These are phyloP conservation scores for Odontocerum albicorne DNA, from an alignment of 2,888 invertebrate species.

Conservation along the genomic window DNA sequence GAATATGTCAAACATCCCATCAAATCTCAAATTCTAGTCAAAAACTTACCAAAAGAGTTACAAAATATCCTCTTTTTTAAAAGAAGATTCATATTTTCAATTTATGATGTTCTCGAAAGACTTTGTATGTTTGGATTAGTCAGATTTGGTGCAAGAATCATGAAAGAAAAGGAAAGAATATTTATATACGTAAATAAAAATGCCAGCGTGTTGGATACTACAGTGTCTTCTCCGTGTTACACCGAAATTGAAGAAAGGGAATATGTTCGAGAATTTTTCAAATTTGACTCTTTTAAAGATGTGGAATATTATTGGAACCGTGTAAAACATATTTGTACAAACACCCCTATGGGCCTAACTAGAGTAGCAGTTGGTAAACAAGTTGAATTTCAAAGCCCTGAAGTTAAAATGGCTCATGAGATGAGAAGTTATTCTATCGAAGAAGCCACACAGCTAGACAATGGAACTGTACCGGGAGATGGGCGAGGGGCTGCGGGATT, in stretches of 20 bases:
- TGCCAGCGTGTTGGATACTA: slow-evolving; percentile 66
- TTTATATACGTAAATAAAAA: slow-evolving; percentile 68
- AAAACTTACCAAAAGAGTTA: slow-evolving; percentile 58
- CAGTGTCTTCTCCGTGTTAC: slow-evolving; percentile 62
- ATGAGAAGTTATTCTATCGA: slow-evolving; percentile 47
- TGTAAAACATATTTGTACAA: slow-evolving; percentile 66
- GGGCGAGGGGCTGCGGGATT: slow-evolving; percentile 70
- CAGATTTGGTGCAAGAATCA: slow-evolving; percentile 65
- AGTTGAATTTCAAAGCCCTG: slow-evolving; percentile 19
- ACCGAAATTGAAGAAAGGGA: slow-evolving; percentile 59
- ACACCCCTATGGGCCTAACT: slow-evolving; percentile 58
- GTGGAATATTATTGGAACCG: slow-evolving; percentile 70
- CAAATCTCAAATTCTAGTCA: slow-evolving; percentile 63
- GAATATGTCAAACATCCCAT: slow-evolving; percentile 67
- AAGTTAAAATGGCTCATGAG: slow-evolving; percentile 23
- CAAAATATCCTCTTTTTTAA: slow-evolving; percentile 54
- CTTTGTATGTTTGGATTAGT: slow-evolving; percentile 69
- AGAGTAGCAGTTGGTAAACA: slow-evolving; percentile 42
- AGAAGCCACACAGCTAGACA: slow-evolving; percentile 50
- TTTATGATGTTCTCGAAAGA: slow-evolving; percentile 48
- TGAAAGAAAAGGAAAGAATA: slow-evolving; percentile 71
- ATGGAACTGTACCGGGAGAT: slow-evolving; percentile 71
- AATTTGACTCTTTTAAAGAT: slow-evolving; percentile 55
- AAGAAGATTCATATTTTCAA: slow-evolving; percentile 60
- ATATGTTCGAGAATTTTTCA: slow-evolving; percentile 59